phyloP scores from a whole-genome alignment of 2,888 invertebrate species.

The Machimus rusticus region DNA sequence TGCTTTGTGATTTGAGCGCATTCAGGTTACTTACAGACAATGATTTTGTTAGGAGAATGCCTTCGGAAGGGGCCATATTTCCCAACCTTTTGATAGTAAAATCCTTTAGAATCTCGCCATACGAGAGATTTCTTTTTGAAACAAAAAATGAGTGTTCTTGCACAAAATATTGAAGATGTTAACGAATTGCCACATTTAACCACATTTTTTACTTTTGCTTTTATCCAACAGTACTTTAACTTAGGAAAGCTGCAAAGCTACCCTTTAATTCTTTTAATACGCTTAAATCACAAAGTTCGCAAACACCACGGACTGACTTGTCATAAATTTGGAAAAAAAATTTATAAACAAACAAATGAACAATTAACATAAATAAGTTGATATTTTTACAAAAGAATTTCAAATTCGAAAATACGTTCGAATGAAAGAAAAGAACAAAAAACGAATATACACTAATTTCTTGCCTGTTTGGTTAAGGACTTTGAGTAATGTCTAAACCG shows the following conservation, averaged over 20 bases:
- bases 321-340: slow-evolving; percentile 7
- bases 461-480: slow-evolving; percentile 44
- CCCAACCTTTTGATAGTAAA: not conserved
- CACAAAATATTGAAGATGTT: not conserved
- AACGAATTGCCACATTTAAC: not conserved
- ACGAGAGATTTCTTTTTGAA: not conserved
- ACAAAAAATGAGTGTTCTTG: not conserved
- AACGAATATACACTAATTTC: slow-evolving; percentile 35
- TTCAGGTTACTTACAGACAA: not conserved
- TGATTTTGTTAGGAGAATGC: not conserved
- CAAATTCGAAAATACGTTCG: not conserved
- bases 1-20: slow-evolving; percentile 28
- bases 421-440: slow-evolving; percentile 1
- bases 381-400: slow-evolving; percentile 23
- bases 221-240: not conserved
- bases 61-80: not conserved
- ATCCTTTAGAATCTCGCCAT: not conserved
- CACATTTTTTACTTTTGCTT: not conserved
- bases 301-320: not conserved
- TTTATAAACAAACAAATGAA: slow-evolving; percentile 11
- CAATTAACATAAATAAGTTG: not conserved
- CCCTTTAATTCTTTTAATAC: not conserved
- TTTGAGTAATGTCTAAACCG: slow-evolving; percentile 37
- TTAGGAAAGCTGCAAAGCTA: not conserved
- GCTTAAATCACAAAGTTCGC: slow-evolving; percentile 29